Evolutionary conservation across 2,888 invertebrate species (phyloP), one percentile per base, ranked within the genome.

Genomic region (Anthophora plumipes): DNA sequence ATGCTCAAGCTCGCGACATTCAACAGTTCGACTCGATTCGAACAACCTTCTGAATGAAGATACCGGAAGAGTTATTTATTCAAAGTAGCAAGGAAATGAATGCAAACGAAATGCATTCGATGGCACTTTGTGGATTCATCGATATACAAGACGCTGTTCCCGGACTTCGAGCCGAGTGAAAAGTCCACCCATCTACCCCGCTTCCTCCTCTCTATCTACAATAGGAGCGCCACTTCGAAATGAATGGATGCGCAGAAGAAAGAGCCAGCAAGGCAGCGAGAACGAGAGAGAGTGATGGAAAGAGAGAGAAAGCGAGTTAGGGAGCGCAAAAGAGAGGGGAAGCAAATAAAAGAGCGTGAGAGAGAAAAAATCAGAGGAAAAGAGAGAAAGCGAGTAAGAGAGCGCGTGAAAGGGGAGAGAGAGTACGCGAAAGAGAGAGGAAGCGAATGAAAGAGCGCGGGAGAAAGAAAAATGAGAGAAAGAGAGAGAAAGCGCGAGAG

Each of bases 31-130:
- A n/a, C 20, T 1, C 31, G 59, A 59, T 14, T 41, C 22, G 31
- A 59, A 69, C 41, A 41, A 7, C 11, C n/a, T 14, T 39, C 50
- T n/a, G 25, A 39, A 41, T 8, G 20, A 31, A 25, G 39, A 46
- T 12, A 39, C 46, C 59, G 39, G 63, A 50, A 48, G 59, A 66
- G 57, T 64, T 50, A 76, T 66, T 76, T 76, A 70, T 70, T 70
- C 59, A 66, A 81, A 70, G 75, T 52, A 54, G 50, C 41, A 39
- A n/a, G 61, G 61, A 43, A 54, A 61, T 59, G 71, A 80, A 71
- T 71, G 61, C 73, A 70, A 77, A 71, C 67, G 81, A 85, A 72
- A 83, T 80, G 69, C 54, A 83, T 67, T 77, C 75, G 55, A 17
- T 55, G 71, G 11, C 79, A 54, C 67, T 72, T 72, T 48, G 72